Evolutionary conservation across 2,888 invertebrate species (phyloP), one percentile per base, ranked within the genome.

Genomic region (Pinctada fucata): DNA sequence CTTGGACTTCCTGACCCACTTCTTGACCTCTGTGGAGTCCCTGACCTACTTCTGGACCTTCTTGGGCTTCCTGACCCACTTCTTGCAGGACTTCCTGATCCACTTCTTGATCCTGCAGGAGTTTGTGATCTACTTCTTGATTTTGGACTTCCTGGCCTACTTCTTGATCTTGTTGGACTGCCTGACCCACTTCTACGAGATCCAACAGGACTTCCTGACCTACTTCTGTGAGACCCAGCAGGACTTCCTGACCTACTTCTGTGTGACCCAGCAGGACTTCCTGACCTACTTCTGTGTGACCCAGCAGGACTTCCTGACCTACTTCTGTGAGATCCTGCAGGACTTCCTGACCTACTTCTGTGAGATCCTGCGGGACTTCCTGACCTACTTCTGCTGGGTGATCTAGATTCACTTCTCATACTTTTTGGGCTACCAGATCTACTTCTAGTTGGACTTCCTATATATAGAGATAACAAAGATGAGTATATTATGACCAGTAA

Each of bases 11-110:
- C 76, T 74, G 81, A 82, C 10, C 79, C 65, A 71, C 82, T 83
- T n/a, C n/a, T n/a, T n/a, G n/a, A n/a, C 6, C 82, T 75, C n/a
- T 71, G 79, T 16, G 85, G 85, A 63, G 80, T 81, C 0, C 78
- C 81, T 8, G 82, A 82, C 6, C 84, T 79, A 31, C 81, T 83
- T 47, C 83, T 73, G 13, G 71, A 72, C 13, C 81, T 70, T 4
- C 70, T 75, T 52, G 83, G 84, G 72, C 84, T 83, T 3, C 72
- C 84, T 67, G 85, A 83, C 10, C 80, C 79, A 75, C 85, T 84
- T 13, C 83, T 81, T 64, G 72, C 79, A 50, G 84, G 82, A 3
- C 80, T 79, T 3, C 76, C 81, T 31, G 80, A 83, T 64, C 81
- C 78, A 71, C 78, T 76, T 31, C 79, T 81, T 2, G 52, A 69